Conservation (phyloP, 2,797 vertebrate species). For the Tapera naevia region DNA sequence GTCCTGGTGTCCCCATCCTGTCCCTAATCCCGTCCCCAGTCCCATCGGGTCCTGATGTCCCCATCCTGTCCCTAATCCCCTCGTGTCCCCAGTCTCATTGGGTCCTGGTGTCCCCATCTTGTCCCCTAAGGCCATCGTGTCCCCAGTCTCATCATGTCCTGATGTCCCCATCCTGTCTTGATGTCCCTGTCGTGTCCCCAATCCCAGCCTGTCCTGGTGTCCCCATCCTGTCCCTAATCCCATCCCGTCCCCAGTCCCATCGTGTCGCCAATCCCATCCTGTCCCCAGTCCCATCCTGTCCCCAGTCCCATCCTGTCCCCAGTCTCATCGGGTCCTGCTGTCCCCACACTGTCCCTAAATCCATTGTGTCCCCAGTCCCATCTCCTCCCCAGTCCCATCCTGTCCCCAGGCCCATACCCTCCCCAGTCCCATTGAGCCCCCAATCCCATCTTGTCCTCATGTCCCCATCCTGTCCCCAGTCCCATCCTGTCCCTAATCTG, state of each 20-base stretch:
- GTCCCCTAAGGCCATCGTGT: not conserved
- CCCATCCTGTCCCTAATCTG: not conserved
- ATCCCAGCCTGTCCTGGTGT: too few relatives aligned
- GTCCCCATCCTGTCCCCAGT: not conserved
- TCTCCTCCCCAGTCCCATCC: not conserved
- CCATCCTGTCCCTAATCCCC: not conserved
- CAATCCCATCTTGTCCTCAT: rapidly evolving
- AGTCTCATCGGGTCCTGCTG: too few relatives aligned
- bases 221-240: not conserved
- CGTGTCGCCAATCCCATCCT: too few relatives aligned
- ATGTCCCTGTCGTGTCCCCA: too few relatives aligned
- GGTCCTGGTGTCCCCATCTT: too few relatives aligned
- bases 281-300: not conserved
- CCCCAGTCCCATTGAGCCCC: not conserved
- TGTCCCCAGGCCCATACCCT: not conserved
- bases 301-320: not conserved
- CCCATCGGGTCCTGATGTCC: too few relatives aligned
- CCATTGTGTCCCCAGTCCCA: too few relatives aligned
- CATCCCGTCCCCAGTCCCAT: not conserved
- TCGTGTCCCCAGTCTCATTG: not conserved
- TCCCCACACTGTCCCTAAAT: not conserved
- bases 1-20: not conserved
- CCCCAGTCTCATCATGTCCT: not conserved
- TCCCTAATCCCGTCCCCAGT: not conserved
- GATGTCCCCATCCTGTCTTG: too few relatives aligned